phyloP scores from a whole-genome alignment of 2,797 vertebrate species.

The Semotilus atromaculatus region DNA sequence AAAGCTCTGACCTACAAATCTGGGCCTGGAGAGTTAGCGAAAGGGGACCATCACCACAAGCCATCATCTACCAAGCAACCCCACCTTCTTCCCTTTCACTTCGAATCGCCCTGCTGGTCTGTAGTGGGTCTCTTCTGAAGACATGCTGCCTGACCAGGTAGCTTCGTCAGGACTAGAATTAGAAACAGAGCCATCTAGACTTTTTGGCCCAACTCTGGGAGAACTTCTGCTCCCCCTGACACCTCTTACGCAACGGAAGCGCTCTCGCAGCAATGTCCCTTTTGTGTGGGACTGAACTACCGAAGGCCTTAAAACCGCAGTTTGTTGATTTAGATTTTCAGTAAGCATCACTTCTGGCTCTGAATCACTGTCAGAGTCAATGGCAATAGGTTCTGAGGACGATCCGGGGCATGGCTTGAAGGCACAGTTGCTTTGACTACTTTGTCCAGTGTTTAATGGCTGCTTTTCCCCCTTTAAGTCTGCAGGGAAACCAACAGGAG shows the following conservation, averaged over 20 bases:
- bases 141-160: slow-evolving; percentile 54
- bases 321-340: slow-evolving; percentile 46
- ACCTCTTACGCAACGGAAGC: slow-evolving; percentile 41
- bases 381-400: slow-evolving; percentile 76
- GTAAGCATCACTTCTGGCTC: slow-evolving; percentile 66
- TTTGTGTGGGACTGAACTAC: slow-evolving; percentile 42
- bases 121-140: slow-evolving; percentile 53
- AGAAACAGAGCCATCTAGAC: slow-evolving; percentile 50
- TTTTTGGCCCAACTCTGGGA: slow-evolving; percentile 45
- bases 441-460: slow-evolving; percentile 70
- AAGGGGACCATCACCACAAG: slow-evolving; percentile 1
- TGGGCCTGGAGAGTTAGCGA: slow-evolving; percentile 2
- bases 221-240: slow-evolving; percentile 42
- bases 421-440: slow-evolving; percentile 83
- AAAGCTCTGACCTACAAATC: slow-evolving; percentile 44
- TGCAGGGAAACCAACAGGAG: slow-evolving; percentile 59
- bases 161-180: slow-evolving; percentile 58
- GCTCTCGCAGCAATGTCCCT: slow-evolving; percentile 38
- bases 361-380: slow-evolving; percentile 79
- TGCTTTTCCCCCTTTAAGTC: slow-evolving; percentile 31
- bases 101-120: slow-evolving; percentile 59
- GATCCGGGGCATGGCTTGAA: slow-evolving; percentile 71
- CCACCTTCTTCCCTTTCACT: slow-evolving; percentile 62
- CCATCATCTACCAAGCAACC: slow-evolving; percentile 62
- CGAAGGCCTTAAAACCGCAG: slow-evolving; percentile 33